These are phyloP conservation scores for Gymnothorax javanicus DNA, from an alignment of 2,797 vertebrate species.

Conservation along the genomic window DNA sequence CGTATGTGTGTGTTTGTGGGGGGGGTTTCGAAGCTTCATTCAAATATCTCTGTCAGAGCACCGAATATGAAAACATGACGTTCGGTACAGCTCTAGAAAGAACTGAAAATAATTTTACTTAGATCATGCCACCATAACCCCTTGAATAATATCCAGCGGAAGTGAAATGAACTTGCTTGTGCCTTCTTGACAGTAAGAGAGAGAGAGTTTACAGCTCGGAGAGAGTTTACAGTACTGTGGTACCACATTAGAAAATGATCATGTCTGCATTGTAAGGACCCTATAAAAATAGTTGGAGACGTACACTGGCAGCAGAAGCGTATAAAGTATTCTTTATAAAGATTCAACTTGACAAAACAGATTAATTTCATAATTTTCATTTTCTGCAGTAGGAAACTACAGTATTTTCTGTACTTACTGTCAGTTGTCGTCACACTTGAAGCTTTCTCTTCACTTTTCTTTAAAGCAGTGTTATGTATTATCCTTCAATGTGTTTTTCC, in stretches of 20 bases:
- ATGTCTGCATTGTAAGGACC: background rate
- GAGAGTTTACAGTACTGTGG: background rate
- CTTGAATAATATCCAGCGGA: too few relatives aligned
- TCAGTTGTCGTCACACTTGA: background rate
- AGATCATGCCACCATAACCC: too few relatives aligned
- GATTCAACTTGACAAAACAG: background rate
- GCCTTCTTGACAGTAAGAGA: too few relatives aligned
- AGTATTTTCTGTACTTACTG: background rate
- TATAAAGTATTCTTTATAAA: background rate
- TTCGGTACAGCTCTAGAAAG: too few relatives aligned
- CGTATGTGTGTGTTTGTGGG: too few relatives aligned
- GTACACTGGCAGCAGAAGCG: background rate
- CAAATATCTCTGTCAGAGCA: too few relatives aligned
- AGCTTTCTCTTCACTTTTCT: background rate
- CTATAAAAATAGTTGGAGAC: background rate
- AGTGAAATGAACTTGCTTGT: too few relatives aligned
- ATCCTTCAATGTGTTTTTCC: background rate
- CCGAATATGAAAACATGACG: too few relatives aligned
- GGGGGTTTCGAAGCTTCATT: too few relatives aligned
- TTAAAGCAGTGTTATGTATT: background rate
- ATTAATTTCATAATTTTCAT: background rate
- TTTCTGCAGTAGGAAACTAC: background rate
- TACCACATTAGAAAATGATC: constrained; percentile 23
- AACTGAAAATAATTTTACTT: too few relatives aligned
- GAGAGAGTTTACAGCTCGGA: background rate